These are phyloP conservation scores for Melanotaenia maccullochi DNA, from an alignment of 2,797 vertebrate species.

Conservation along the genomic window DNA sequence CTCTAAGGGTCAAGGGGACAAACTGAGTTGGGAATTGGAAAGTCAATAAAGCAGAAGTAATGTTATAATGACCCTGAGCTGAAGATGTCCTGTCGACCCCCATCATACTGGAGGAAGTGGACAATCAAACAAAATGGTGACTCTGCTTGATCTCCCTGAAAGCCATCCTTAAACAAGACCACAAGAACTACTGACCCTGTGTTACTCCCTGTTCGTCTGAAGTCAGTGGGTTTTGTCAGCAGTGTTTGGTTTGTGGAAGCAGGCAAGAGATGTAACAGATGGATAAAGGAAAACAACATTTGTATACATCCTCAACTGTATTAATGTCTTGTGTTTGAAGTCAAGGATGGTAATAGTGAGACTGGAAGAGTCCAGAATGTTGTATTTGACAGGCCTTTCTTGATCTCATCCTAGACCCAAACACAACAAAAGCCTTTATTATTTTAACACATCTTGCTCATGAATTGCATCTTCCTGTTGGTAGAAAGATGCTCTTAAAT, in stretches of 20 bases:
- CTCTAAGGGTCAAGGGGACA: slow-evolving; percentile 79
- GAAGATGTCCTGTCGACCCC: slow-evolving; percentile 81
- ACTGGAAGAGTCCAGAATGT: slow-evolving; percentile 33
- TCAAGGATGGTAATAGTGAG: slow-evolving; percentile 32
- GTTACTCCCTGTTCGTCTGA: slow-evolving; percentile 77
- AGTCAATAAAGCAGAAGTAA: slow-evolving; percentile 86
- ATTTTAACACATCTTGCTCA: slow-evolving; percentile 37
- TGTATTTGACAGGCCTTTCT: slow-evolving; percentile 18
- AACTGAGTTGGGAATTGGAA: slow-evolving; percentile 84
- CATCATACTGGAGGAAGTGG: slow-evolving; percentile 79
- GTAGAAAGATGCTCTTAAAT: slow-evolving; percentile 42
- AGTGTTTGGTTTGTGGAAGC: slow-evolving; percentile 66
- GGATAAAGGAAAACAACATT: slow-evolving; percentile 82
- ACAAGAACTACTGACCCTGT: slow-evolving; percentile 64
- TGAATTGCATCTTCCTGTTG: slow-evolving; percentile 53
- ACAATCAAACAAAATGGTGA: slow-evolving; percentile 83
- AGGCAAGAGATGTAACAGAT: slow-evolving; percentile 54
- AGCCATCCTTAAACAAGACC: slow-evolving; percentile 76
- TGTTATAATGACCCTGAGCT: slow-evolving; percentile 83
- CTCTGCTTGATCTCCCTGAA: slow-evolving; percentile 79
- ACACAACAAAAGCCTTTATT: slow-evolving; percentile 42
- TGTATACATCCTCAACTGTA: slow-evolving; percentile 76
- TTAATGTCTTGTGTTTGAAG: slow-evolving; percentile 63
- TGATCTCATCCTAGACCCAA: slow-evolving; percentile 5
- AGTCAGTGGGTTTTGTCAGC: slow-evolving; percentile 66